Evolutionary conservation across 2,797 vertebrate species (phyloP), one percentile per base, ranked within the genome.

Genomic region (Gastrophryne carolinensis): DNA sequence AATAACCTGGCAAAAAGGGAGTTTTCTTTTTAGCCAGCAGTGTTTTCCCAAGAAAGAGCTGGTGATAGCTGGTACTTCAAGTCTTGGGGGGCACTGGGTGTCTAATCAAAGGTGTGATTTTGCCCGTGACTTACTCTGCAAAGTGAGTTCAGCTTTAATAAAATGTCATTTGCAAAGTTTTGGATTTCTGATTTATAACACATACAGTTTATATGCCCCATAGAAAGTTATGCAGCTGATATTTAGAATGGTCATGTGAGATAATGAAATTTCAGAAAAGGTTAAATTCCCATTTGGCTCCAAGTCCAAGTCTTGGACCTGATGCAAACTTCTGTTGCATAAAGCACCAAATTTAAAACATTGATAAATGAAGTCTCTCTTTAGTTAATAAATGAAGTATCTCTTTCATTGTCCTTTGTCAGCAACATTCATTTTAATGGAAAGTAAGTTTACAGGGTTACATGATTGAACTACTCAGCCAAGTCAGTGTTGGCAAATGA

Each of bases 401-500:
- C 91, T 92, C 91, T 92, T 92, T 91, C 89, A 90, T 92, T 92
- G 91, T 92, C 91, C 91, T 92, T 92, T 91, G 91, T 93, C 92
- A 93, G 92, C 92, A 93, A 92, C 90, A 93, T 93, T 93, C 91
- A 92, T 91, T 93, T 92, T 93, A 92, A 92, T 93, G 91, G 91
- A 92, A 91, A 93, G 91, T 92, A 90, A 92, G 89, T 92, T 92
- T 92, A 93, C 90, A 91, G 91, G 91, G 90, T 92, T 92, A 93
- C 91, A 92, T 93, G 91, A 93, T 91, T 93, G 90, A 93, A 93
- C 91, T 91, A 91, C 90, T 91, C 90, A 92, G 90, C 91, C 91
- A 92, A 91, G 91, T 90, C 90, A 92, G 88, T 92, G 91, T 90
- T 92, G 90, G 91, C 91, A 93, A 93, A 93, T 93, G 91, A 93